A percentile compares a stretch with the other conserved stretches of the same genome.
These are phyloP conservation scores for Perizoma affinitatum DNA, from an alignment of 2,888 invertebrate species.

Conservation along the genomic window DNA sequence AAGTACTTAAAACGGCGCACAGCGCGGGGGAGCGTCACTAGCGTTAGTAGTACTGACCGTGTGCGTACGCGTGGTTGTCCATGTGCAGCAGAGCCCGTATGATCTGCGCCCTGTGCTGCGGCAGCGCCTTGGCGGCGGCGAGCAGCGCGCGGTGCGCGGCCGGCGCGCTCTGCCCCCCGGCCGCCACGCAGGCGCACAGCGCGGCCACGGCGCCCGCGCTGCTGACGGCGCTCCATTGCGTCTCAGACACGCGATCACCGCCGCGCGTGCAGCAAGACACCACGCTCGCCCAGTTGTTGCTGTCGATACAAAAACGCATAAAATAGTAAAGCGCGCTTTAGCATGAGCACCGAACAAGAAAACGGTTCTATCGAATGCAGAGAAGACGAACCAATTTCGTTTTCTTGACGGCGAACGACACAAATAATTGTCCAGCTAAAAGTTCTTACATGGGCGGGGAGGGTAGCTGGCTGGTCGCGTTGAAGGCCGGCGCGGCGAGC, in stretches of 20 bases:
- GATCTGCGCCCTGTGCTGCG: conserved; percentile 48
- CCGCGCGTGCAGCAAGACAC: conserved; percentile 90
- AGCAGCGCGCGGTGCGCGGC: conserved; percentile 51
- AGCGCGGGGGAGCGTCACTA: too few relatives aligned
- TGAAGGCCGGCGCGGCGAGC: conserved; percentile 93
- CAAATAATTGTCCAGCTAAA: neutral
- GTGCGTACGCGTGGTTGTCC: conserved; percentile 68
- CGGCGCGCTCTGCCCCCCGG: conserved; percentile 50
- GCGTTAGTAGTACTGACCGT: conserved; percentile 53
- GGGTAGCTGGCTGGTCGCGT: conserved; percentile 68
- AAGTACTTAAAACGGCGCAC: too few relatives aligned
- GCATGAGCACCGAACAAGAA: too few relatives aligned
- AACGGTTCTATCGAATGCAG: too few relatives aligned
- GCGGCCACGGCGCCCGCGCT: conserved; percentile 65
- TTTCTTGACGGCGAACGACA: too few relatives aligned
- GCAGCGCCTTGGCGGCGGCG: conserved; percentile 42
- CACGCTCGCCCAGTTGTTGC: conserved; percentile 93
- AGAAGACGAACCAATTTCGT: neutral
- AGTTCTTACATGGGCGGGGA: conserved; percentile 52
- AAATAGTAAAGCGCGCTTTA: too few relatives aligned
- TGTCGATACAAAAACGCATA: conserved; percentile 45
- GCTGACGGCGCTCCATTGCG: conserved; percentile 52
- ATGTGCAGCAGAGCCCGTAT: conserved; percentile 62
- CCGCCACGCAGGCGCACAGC: conserved; percentile 60
- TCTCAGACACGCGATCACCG: conserved; percentile 45